These are phyloP conservation scores for Channa maculata DNA, from an alignment of 2,113 vertebrate species.

Conservation along the genomic window DNA sequence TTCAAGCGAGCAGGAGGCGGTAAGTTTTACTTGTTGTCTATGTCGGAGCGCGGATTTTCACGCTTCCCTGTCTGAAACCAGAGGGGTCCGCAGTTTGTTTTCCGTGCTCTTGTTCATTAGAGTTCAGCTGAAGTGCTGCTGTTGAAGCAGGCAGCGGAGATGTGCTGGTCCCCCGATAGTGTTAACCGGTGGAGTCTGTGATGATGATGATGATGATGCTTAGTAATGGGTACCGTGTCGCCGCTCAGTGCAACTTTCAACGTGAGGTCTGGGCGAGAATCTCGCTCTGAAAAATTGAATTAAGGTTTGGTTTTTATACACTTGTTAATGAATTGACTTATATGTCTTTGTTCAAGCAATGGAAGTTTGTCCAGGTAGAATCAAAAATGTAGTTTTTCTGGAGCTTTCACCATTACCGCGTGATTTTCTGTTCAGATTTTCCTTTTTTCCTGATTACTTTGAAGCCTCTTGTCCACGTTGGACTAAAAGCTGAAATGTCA, in stretches of 20 bases:
- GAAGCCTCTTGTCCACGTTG: background rate
- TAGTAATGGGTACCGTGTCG: conserved; percentile 9
- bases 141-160: too few species aligned
- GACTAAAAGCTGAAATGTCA: background rate
- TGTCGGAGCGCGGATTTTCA: conserved; percentile 15
- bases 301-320: background rate
- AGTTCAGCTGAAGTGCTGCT: background rate
- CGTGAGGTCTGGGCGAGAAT: background rate
- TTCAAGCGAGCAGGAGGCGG: conserved; percentile 18
- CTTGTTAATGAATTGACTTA: background rate
- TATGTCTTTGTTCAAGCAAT: background rate
- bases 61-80: conserved; percentile 5
- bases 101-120: conserved; percentile 10
- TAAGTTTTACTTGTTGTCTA: conserved; percentile 33
- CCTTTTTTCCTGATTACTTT: background rate
- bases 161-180: background rate
- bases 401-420: background rate
- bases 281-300: background rate
- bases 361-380: background rate
- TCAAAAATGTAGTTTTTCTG: background rate
- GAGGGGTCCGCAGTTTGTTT: conserved; percentile 1
- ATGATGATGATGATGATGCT: conserved; percentile 49
- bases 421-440: too few species aligned
- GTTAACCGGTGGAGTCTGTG: conserved; percentile 15
- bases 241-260: background rate